These are phyloP conservation scores for Heteromyza rotundicornis DNA, from an alignment of 2,888 invertebrate species.

Conservation along the genomic window DNA sequence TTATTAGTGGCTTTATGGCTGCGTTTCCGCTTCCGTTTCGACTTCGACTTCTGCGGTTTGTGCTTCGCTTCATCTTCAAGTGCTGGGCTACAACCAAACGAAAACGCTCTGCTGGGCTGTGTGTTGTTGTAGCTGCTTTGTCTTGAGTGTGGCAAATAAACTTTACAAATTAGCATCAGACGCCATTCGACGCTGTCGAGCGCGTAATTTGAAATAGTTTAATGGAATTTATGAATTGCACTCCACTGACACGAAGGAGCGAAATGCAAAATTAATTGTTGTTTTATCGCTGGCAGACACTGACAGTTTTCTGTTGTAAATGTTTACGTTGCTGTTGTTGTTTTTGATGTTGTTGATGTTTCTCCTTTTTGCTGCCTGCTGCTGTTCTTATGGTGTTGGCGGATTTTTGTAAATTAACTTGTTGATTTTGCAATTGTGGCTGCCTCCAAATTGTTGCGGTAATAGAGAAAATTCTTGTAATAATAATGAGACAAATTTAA, in stretches of 20 bases:
- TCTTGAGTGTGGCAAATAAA: constrained; percentile 33
- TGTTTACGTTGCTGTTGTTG: not conserved
- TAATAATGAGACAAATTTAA: too few species aligned
- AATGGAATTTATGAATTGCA: constrained; percentile 31
- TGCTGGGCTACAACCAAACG: too few species aligned
- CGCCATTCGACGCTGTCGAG: not conserved
- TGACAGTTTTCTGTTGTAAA: not conserved
- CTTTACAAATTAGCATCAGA: constrained; percentile 10
- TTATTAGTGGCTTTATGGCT: constrained; percentile 37
- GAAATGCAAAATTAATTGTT: constrained; percentile 42
- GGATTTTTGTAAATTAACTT: not conserved
- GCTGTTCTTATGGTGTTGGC: not conserved
- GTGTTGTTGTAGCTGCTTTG: constrained; percentile 19
- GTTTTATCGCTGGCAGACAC: not conserved
- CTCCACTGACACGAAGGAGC: constrained; percentile 21
- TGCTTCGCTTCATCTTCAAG: too few species aligned
- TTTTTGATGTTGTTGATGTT: not conserved
- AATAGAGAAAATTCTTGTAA: too few species aligned
- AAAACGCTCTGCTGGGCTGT: constrained; percentile 20
- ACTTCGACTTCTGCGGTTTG: not conserved
- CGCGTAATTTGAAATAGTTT: constrained; percentile 36
- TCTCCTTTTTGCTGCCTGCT: too few species aligned
- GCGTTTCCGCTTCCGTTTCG: not conserved
- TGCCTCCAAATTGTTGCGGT: too few species aligned
- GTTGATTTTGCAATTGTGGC: too few species aligned